phyloP scores from a whole-genome alignment of 2,113 vertebrate species.

The Phyllostomus hastatus region DNA sequence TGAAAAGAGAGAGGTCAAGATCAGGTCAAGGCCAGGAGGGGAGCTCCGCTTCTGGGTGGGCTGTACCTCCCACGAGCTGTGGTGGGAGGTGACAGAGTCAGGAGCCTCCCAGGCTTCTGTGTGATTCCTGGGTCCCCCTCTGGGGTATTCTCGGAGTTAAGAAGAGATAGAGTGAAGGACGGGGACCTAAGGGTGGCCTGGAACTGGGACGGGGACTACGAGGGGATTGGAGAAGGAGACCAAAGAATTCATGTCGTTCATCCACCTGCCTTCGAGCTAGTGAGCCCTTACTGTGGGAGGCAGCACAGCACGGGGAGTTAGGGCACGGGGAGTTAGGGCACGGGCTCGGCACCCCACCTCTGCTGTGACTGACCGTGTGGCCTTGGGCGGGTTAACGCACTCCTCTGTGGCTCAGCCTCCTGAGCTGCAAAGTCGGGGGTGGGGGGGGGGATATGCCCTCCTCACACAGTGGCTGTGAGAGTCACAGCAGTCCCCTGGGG shows the following conservation, averaged over 20 bases:
- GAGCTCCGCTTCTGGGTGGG: not conserved
- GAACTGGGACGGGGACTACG: not conserved
- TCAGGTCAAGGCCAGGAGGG: slow-evolving; percentile 12
- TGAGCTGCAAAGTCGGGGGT: not conserved
- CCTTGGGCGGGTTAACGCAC: not conserved
- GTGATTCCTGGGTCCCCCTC: not conserved
- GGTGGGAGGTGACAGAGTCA: not conserved
- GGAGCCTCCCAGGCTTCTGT: not conserved
- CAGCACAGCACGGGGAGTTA: not conserved
- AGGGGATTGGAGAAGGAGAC: not conserved
- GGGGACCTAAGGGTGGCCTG: not conserved
- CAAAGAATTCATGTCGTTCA: not conserved
- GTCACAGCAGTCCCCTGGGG: not conserved
- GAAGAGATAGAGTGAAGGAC: not conserved
- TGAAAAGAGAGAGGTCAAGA: slow-evolving; percentile 27
- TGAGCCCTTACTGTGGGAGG: not conserved
- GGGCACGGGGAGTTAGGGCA: not conserved
- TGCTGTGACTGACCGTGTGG: not conserved
- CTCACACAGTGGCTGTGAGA: not conserved
- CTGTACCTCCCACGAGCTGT: not conserved
- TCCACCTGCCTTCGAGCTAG: not conserved
- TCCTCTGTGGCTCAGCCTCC: not conserved
- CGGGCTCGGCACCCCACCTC: not conserved
- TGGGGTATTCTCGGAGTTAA: not conserved
- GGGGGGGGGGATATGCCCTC: not conserved